Evolutionary conservation across 2,888 invertebrate genomes (phyloP), one percentile per base, ranked within the genome.

Genomic region (Eilema griseolum): DNA sequence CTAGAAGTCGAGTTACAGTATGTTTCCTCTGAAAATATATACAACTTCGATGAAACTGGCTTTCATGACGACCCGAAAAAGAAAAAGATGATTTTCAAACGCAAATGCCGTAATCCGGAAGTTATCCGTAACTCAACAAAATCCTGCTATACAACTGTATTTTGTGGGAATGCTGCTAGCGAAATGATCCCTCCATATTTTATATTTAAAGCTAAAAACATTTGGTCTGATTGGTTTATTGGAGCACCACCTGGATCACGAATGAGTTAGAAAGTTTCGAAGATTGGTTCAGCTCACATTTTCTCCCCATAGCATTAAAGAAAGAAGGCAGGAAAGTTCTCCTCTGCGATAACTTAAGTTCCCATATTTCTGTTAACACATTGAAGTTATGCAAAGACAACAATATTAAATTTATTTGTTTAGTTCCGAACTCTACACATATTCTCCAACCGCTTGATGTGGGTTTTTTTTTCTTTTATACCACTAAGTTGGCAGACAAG

Each of bases 181-280:
- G 78, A 80, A 66, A 52, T 74, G 23, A 33, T 82, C 5, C 75
- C 77, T 37, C 77, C 79, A 10, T 83, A 70, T 56, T 74, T 83
- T 16, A 78, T 83, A 46, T 79, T 76, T 59, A 82, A 83, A 75
- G 79, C 72, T 26, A 77, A 79, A 70, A 73, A 79, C 28, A 61
- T 63, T 20, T 83, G 81, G 81, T 77, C 76, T 11, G 78, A 78
- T 59, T 84, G 82, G 82, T 66, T 82, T 33, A 24, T 69, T 59
- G 70, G 71, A 67, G 81, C 81, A 31, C 78, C 81, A 65, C 65
- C 70, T 67, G 76, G 75, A 8, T 74, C 79, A n/a, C 72, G 80
- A 78, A 80, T 28, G 79, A 81, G 68, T 23, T 67, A 14, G 74
- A 75, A 23, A 76, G 67, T 14, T 81, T 80, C 67, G 77, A 80